A percentile compares a stretch with the other conserved stretches of the same genome.
Conservation (phyloP, 2,888 invertebrate species). For the Lasioglossum malachurum region DNA sequence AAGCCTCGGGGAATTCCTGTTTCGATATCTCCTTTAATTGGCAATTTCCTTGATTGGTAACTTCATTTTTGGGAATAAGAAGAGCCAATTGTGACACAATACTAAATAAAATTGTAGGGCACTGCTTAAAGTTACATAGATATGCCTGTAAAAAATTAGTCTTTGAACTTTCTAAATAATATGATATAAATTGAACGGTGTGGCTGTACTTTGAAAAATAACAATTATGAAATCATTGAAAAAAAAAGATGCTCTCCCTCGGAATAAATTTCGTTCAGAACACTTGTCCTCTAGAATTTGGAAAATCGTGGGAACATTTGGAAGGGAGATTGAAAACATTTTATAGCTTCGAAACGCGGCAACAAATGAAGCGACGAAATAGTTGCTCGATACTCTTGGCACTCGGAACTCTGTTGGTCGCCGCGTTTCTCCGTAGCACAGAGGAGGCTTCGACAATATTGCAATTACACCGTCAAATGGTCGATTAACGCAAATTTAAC, state of each 20-base stretch:
- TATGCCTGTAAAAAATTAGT: not conserved
- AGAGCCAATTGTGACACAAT: too few species aligned
- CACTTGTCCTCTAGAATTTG: not conserved
- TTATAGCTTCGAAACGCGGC: slow-evolving; percentile 14
- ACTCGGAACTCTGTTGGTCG: slow-evolving; percentile 31
- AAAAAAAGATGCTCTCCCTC: too few species aligned
- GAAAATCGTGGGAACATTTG: not conserved
- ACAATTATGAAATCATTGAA: not conserved
- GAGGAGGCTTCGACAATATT: slow-evolving; percentile 58
- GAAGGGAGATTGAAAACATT: not conserved
- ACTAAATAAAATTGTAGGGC: too few species aligned
- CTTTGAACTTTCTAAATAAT: not conserved
- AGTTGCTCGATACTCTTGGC: slow-evolving; percentile 28
- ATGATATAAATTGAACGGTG: not conserved
- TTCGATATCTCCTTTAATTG: not conserved
- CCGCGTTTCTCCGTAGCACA: slow-evolving; percentile 14
- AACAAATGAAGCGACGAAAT: slow-evolving; percentile 13
- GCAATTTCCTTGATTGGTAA: not conserved
- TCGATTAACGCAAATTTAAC: slow-evolving; percentile 69
- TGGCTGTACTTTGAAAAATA: not conserved
- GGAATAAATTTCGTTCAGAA: not conserved
- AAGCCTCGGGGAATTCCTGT: too few species aligned
- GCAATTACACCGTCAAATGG: slow-evolving; percentile 73
- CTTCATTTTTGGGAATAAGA: not conserved
- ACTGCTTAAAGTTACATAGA: too few species aligned